phyloP scores from a whole-genome alignment of 2,113 vertebrate species.

The Garra rufa region DNA sequence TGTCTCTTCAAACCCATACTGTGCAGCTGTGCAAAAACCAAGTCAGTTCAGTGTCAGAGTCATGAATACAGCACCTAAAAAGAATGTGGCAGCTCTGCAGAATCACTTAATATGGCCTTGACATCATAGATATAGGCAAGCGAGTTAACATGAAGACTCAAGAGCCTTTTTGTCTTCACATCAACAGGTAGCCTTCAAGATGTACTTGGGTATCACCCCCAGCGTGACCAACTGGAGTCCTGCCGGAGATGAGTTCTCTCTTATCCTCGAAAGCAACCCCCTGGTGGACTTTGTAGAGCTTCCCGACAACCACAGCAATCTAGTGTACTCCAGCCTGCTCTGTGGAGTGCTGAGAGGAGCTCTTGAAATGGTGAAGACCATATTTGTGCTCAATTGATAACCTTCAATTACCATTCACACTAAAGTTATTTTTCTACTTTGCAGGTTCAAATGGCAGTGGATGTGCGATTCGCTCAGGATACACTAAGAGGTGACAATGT shows the following conservation, averaged over 20 bases:
- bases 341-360: conserved; percentile 94
- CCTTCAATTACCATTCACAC: background rate
- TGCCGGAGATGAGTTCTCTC: conserved; percentile 95
- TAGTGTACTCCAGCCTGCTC: conserved; percentile 95
- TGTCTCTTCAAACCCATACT: background rate
- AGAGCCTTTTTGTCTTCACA: background rate
- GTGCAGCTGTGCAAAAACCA: conserved; percentile 22
- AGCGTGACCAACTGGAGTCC: conserved; percentile 99
- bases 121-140: background rate
- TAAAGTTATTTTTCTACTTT: background rate
- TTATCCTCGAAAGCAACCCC: conserved; percentile 96
- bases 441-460: conserved; percentile 99
- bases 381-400: background rate
- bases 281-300: conserved; percentile 98
- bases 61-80: conserved; percentile 11
- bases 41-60: conserved; percentile 15
- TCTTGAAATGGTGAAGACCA: conserved; percentile 92
- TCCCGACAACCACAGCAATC: conserved; percentile 93
- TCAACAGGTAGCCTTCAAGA: conserved; percentile 93
- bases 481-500: conserved; percentile 93
- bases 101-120: conserved; percentile 28
- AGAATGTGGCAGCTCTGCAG: conserved; percentile 38
- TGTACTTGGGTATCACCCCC: conserved; percentile 96
- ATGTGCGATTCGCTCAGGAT: conserved; percentile 94
- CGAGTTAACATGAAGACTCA: background rate